Base-by-base conservation (phyloP, 1,140 invertebrate species). In the Babylonia areolata region DNA sequence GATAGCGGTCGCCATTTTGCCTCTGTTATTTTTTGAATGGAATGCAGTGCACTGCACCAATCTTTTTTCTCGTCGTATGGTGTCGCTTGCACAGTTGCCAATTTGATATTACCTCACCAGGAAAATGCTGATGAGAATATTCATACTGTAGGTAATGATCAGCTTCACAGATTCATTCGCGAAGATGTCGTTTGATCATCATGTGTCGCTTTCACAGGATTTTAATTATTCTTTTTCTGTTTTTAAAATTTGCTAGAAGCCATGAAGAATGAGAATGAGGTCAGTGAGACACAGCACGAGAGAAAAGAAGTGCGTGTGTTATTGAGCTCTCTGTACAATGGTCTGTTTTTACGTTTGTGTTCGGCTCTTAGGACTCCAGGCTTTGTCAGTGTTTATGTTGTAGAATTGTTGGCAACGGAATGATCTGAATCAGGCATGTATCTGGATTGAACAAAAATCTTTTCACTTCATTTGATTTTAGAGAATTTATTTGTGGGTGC, bases 1-100 rank as follows among this genome's bases (percentile, higher is more conserved):
- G 82, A 84, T 69, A 23, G 33, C 64, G 69, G 82, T 39, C 82
- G 82, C 82, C 82, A 84, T 84, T 84, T 84, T 84, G 82, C 82
- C 82, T 84, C 37, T 80, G 78, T 84, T 73, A 42, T 84, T 73
- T 40, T 73, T 71, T 84, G 82, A 84, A 84, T 69, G 82, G 82
- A 84, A 84, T 84, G 82, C 64, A 77, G 39, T 77, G 75, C 75
- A 40, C 75, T 77, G 75, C 75, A 77, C 75, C 35, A 28, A 35
- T 39, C 75, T 77, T 77, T 37, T 77, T 77, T 73, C 35, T 73
- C 40, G 33, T 40, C 75, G 75, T 40, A 28, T 77, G 75, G 75
- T 37, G 75, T 37, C 35, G 75, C 35, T 40, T 40, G 37, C 75
- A 77, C 75, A 77, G 15, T 77, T 28, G 23, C 75, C 33, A 37